Conservation (phyloP, 2,888 invertebrate genomes). For the Malacosoma neustria region DNA sequence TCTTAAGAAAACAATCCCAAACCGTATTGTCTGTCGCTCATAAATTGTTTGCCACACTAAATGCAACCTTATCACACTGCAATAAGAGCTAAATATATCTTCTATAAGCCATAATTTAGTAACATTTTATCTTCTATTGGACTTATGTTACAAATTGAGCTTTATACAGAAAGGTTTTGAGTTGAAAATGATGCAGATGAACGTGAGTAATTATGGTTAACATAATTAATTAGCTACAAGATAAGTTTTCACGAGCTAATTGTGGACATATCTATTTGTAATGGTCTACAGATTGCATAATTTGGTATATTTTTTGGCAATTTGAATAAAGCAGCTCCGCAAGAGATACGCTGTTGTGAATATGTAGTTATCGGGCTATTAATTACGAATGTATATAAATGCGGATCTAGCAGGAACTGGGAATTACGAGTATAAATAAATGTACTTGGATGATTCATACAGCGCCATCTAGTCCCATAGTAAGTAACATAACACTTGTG, state of each 20-base stretch:
- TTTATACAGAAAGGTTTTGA: constrained; percentile 2
- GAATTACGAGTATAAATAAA: too few relatives aligned
- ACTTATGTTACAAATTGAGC: constrained; percentile 16
- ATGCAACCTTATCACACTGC: constrained; percentile 6
- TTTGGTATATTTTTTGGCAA: too few relatives aligned
- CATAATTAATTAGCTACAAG: constrained; percentile 38
- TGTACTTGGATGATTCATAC: too few relatives aligned
- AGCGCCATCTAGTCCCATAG: too few relatives aligned
- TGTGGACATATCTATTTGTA: not conserved
- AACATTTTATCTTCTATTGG: constrained; percentile 8
- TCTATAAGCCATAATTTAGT: not conserved
- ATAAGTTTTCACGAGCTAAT: constrained; percentile 31
- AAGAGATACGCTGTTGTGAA: too few relatives aligned
- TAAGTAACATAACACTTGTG: too few relatives aligned
- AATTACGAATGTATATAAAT: too few relatives aligned
- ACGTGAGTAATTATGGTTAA: constrained; percentile 17
- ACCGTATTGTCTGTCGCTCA: constrained; percentile 16
- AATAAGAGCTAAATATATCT: constrained; percentile 5
- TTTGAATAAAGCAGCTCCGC: too few relatives aligned
- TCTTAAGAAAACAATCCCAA: constrained; percentile 55
- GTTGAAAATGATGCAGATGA: too few relatives aligned
- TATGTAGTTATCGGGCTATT: too few relatives aligned
- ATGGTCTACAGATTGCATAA: too few relatives aligned
- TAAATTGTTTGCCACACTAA: constrained; percentile 3
- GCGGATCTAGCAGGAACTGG: too few relatives aligned